Percentiles rank a stretch among this genome's conserved stretches.
phyloP scores from a whole-genome alignment of 2,113 vertebrate species.

The Thunnus thynnus region DNA sequence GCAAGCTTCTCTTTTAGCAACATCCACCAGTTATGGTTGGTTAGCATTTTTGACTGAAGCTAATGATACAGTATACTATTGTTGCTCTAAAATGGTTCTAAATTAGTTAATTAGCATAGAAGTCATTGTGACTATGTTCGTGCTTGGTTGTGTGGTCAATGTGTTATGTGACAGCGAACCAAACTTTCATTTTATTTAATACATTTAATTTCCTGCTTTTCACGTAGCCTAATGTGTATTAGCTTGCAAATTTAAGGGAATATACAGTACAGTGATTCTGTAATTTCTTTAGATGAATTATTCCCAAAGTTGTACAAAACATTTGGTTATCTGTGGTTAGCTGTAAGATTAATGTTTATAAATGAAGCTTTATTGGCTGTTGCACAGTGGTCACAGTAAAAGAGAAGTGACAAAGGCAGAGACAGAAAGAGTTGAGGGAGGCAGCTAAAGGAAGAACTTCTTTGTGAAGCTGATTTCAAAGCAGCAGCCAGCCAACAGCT shows the following conservation, averaged over 20 bases:
- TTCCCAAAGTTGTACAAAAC: too few relatives aligned
- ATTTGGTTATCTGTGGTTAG: background rate
- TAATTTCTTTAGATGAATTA: background rate
- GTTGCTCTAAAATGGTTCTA: background rate
- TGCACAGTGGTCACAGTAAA: constrained; percentile 1
- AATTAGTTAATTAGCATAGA: constrained; percentile 15
- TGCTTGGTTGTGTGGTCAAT: background rate
- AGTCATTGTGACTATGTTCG: background rate
- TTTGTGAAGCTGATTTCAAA: constrained; percentile 43
- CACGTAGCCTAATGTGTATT: background rate
- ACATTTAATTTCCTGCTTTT: background rate
- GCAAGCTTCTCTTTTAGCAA: background rate
- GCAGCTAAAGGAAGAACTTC: constrained; percentile 2
- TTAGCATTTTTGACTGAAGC: background rate
- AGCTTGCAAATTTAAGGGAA: background rate
- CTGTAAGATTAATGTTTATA: constrained; percentile 9
- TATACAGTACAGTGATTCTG: background rate
- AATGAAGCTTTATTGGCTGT: constrained; percentile 9
- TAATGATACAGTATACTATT: constrained; percentile 3
- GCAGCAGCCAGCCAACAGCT: constrained; percentile 2
- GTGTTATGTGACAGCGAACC: background rate
- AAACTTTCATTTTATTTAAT: background rate
- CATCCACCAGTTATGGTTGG: background rate
- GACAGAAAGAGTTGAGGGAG: constrained; percentile 15
- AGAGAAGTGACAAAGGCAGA: background rate